Conservation (phyloP, 2,113 vertebrate genomes). For the Catharus bicknelli region DNA sequence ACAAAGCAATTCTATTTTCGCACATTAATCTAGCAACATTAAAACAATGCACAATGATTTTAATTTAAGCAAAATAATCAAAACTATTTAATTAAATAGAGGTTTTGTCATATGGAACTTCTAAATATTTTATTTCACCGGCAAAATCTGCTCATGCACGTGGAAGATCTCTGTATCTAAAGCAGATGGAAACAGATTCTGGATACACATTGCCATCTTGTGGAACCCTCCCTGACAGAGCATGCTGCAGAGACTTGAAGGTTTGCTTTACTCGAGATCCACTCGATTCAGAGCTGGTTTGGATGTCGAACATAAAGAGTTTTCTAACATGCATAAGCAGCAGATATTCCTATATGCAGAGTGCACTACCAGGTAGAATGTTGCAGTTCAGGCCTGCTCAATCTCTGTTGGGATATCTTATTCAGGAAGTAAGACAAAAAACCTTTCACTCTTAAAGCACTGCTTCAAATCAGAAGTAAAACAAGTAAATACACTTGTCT, state of each 20-base stretch:
- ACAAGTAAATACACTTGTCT: not conserved
- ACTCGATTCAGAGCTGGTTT: accelerated
- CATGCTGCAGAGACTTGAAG: not conserved
- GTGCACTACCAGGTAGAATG: not conserved
- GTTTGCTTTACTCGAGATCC: not conserved
- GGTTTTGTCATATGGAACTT: not conserved
- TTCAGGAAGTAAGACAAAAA: not conserved
- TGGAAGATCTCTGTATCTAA: not conserved
- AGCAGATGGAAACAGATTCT: not conserved
- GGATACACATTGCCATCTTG: conserved; percentile 66
- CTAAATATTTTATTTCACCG: not conserved
- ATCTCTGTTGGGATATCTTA: not conserved
- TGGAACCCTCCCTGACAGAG: not conserved
- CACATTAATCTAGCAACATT: not conserved
- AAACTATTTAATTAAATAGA: conserved; percentile 15
- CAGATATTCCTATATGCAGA: not conserved
- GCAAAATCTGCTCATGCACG: not conserved
- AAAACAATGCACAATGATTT: not conserved
- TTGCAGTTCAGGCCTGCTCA: not conserved
- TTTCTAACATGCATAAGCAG: not conserved
- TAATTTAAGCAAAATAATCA: conserved; percentile 45
- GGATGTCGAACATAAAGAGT: too few species aligned
- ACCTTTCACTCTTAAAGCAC: not conserved
- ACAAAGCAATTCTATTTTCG: not conserved
- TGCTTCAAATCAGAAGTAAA: not conserved